Base-by-base conservation (phyloP, 1,140 invertebrate species). In the Apis florea region DNA sequence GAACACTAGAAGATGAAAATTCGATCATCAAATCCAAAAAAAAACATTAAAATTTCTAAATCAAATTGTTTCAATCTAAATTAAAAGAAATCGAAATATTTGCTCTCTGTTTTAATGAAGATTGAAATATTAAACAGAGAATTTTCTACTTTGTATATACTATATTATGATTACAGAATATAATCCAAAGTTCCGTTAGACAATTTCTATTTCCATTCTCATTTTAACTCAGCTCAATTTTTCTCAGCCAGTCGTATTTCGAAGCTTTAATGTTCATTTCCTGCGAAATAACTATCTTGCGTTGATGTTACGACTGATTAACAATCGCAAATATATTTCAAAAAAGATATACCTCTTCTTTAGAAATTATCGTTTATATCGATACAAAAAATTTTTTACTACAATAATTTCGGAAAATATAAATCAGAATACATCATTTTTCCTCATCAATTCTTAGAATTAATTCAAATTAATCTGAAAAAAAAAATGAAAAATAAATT, bases 101-200 rank as follows among this genome's bases (percentile, higher is more conserved):
- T 2, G 12, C 13, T 0, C 47, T 24, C 40, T 31, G 40, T 24
- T 59, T n/a, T 40, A 40, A 40, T 40, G 31, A 5, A 40, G n/a
- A 13, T 49, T n/a, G 59, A 79, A 15, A 53, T 54, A 54, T 31
- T 64, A 73, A 72, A 59, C 4, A 10, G 2, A 10, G 24, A 26
- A 49, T 61, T 31, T 31, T 17, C 31, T 63, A n/a, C 26, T 71
- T 63, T 24, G 19, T 61, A 5, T 63, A 17, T 9, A n/a, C 40
- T n/a, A 63, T 12, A 63, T 12, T 40, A 63, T 12, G 10, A 40
- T 49, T 19, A 19, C 15, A 0, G 54, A 40, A 78, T 31, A 59
- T 70, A 58, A 71, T 31, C 49, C 77, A 71, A 49, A 47, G 11
- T 5, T 63, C 21, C 26, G 47, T n/a, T 51, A 24, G 64, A 68